Percentiles rank a stretch among this genome's conserved stretches.
Conservation (phyloP, 2,797 vertebrate species). For the Decapterus maruadsi region DNA sequence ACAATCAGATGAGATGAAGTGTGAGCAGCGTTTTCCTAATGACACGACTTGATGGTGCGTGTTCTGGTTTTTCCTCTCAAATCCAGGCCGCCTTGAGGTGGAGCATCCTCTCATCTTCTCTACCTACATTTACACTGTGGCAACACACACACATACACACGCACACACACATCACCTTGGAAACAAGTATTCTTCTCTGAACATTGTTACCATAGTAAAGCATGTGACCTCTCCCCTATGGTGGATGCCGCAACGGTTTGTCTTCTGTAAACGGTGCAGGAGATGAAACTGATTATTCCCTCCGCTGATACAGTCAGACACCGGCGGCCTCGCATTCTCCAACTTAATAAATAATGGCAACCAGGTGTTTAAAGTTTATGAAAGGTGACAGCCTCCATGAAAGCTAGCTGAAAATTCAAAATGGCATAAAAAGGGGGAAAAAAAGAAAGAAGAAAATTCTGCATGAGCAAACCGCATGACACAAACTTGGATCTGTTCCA, state of each 20-base stretch:
- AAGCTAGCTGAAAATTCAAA: neutral
- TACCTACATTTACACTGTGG: conserved; percentile 36
- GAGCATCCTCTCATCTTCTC: conserved; percentile 41
- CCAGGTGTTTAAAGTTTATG: neutral
- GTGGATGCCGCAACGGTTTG: conserved; percentile 31
- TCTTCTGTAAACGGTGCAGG: conserved; percentile 10
- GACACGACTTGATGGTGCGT: conserved; percentile 15
- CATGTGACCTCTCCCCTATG: conserved; percentile 59
- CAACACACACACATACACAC: conserved; percentile 20
- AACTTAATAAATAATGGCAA: neutral
- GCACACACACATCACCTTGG: conserved; percentile 67
- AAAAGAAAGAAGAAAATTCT: neutral
- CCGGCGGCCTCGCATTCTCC: neutral
- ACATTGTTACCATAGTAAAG: conserved; percentile 74
- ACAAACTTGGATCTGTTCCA: neutral
- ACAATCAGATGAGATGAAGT: conserved; percentile 17
- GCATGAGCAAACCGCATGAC: neutral
- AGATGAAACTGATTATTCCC: conserved; percentile 36
- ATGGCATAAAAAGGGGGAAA: neutral
- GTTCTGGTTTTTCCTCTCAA: conserved; percentile 8
- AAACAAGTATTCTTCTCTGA: conserved; percentile 64
- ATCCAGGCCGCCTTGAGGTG: conserved; percentile 8
- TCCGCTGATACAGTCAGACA: conserved; percentile 11
- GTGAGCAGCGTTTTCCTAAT: conserved; percentile 6
- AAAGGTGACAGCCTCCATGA: neutral